A percentile compares a stretch with the other conserved stretches of the same genome.
These are phyloP conservation scores for Pheosia tremula DNA, from an alignment of 2,888 invertebrate species.

Conservation along the genomic window DNA sequence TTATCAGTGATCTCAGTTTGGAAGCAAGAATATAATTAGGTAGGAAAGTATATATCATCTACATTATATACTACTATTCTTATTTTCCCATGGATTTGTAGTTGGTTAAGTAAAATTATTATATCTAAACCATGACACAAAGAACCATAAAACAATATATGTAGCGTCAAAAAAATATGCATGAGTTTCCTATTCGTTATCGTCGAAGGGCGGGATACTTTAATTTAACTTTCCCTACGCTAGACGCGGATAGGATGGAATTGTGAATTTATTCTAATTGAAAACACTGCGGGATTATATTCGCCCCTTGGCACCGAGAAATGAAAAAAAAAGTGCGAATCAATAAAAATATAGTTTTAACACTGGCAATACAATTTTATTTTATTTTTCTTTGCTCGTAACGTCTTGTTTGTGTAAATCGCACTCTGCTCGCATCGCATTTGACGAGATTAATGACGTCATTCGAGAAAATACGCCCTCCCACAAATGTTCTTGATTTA, in stretches of 20 bases:
- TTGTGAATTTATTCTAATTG: not conserved
- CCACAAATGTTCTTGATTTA: conserved; percentile 1
- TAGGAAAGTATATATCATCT: too few species aligned
- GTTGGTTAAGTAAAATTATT: too few species aligned
- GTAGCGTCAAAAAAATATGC: not conserved
- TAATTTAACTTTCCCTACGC: not conserved
- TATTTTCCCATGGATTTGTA: too few species aligned
- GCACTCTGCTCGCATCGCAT: not conserved
- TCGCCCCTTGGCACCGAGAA: not conserved
- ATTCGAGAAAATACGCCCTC: not conserved
- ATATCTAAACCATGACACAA: too few species aligned
- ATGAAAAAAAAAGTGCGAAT: too few species aligned
- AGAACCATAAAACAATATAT: not conserved
- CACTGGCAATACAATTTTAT: too few species aligned
- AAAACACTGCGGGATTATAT: not conserved
- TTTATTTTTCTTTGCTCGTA: too few species aligned
- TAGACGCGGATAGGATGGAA: not conserved
- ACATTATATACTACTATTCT: too few species aligned
- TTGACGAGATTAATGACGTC: conserved; percentile 2
- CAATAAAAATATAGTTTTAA: too few species aligned
- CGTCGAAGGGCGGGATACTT: not conserved
- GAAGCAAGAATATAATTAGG: too few species aligned
- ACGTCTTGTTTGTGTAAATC: too few species aligned
- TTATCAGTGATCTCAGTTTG: too few species aligned
- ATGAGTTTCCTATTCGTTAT: not conserved